Base-by-base conservation (phyloP, 1,140 invertebrate species). In the Lepidurus apus region DNA sequence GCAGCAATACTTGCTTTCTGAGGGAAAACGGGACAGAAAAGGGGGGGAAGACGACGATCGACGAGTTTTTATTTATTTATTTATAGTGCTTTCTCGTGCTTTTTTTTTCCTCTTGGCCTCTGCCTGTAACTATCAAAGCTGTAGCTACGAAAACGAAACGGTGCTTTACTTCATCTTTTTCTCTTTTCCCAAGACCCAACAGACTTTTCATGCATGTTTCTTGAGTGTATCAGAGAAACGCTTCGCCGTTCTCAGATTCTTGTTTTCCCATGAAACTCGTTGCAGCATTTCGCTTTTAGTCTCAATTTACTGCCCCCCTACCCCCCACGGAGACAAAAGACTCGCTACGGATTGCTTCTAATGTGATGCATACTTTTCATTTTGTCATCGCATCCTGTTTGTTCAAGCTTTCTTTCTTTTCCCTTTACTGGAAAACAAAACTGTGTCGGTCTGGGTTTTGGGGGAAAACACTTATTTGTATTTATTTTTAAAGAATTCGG, bases 11-110 rank as follows among this genome's bases (percentile, higher is more conserved):
- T 65, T 13, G 53, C 17, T 65, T 21, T 65, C 53, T 21, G 21
- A 4, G 53, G 53, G 53, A 21, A 21, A 21, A 17, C 17, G 53
- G 53, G 53, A 21, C 21, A 7, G 21, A 65, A 65, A 65, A 21
- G 21, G 13, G 21, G 21, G 21, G 53, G 21, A 65, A 21, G 53
- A 65, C 17, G 21, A 65, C 53, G 53, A 65, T 65, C 53, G 21
- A 65, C 53, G 17, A 21, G 17, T 65, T 65, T 65, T 65, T 47
- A 10, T 47, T 65, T 65, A 65, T 65, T 65, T 65, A 65, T 65
- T 65, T 65, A 65, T 65, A 65, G 53, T 65, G 53, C 53, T 65
- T 21, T 17, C 21, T 13, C 53, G 1, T 65, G 53, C 53, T 65
- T 65, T 65, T 65, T 21, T 65, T 65, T 21, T 21, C 53, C n/a